Percentiles rank a stretch among this genome's conserved stretches.
These are phyloP conservation scores for Pocillopora meandrina DNA, from an alignment of 92 coral and sea anemone species.

Conservation along the genomic window DNA sequence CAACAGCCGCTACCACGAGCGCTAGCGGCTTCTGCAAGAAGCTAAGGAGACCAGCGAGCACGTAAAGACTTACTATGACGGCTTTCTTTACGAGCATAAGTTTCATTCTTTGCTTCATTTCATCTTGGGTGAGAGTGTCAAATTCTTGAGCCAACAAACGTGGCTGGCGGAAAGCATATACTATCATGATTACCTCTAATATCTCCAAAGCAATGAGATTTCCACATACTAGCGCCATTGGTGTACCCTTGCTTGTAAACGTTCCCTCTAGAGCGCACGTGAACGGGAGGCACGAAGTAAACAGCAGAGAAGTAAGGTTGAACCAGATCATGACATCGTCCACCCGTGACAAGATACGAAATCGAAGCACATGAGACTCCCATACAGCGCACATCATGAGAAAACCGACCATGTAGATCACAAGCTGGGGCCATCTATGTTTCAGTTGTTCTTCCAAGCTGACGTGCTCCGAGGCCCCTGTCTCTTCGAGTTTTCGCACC, in stretches of 20 bases:
- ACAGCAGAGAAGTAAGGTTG: slow-evolving; percentile 82
- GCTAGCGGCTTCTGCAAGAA: slow-evolving; percentile 61
- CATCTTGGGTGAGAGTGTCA: slow-evolving; percentile 69
- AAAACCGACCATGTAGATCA: slow-evolving; percentile 88
- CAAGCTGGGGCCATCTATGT: slow-evolving; percentile 68
- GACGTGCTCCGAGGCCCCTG: slow-evolving; percentile 11
- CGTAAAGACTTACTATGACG: slow-evolving; percentile 74
- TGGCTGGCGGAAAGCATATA: slow-evolving; percentile 76
- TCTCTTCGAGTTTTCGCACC: slow-evolving; percentile 72
- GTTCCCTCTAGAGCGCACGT: slow-evolving; percentile 82
- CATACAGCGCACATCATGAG: slow-evolving; percentile 93
- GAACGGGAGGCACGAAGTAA: slow-evolving; percentile 91
- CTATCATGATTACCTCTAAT: slow-evolving; percentile 75
- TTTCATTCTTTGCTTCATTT: slow-evolving; percentile 81
- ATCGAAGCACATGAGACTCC: slow-evolving; percentile 96
- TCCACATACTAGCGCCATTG: slow-evolving; percentile 77
- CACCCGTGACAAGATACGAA: slow-evolving; percentile 83
- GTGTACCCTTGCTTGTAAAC: slow-evolving; percentile 67
- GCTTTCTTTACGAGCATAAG: slow-evolving; percentile 82
- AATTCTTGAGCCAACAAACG: slow-evolving; percentile 78
- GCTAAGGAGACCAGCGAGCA: slow-evolving; percentile 77
- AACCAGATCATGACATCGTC: slow-evolving; percentile 95
- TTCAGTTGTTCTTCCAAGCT: slow-evolving; percentile 71
- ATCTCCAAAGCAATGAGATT: slow-evolving; percentile 82
- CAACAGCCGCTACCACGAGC: slow-evolving; percentile 74